Base-by-base conservation (phyloP, 1,140 invertebrate species). In the Drosophila ironensis region DNA sequence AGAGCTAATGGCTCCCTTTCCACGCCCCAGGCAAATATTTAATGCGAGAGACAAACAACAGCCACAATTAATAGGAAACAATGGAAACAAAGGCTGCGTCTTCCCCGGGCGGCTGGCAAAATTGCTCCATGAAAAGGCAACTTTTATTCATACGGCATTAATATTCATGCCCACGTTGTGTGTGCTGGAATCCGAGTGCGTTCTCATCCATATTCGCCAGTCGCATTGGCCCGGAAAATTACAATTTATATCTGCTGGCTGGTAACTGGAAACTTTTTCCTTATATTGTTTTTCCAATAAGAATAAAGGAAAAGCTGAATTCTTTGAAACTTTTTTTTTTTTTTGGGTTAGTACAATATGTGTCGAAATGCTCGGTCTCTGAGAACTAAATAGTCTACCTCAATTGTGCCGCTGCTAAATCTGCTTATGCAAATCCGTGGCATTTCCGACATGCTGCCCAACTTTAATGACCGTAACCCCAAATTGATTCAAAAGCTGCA, bases 171-270 rank as follows among this genome's bases (percentile, higher is more conserved):
- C 51, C 20, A 56, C n/a, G n/a, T n/a, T n/a, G n/a, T 17, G 42
- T 19, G 54, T 16, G 48, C 16, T n/a, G n/a, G 19, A 30, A 35
- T 46, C 6, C 19, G 11, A 19, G 8, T 37, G 12, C n/a, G 33
- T 38, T 20, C 14, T 16, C 27, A 53, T 25, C 17, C 19, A 30
- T 20, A 56, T 37, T 41, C 35, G 28, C 5, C 11, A 5, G 11
- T 8, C 7, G 46, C 41, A 50, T 47, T 45, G 50, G 56, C 16
- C 52, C 59, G 57, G 72, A 84, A 81, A 81, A 77, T 77, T 76
- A 72, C 78, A 81, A 84, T 56, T 77, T 72, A 54, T 51, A 77
- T 77, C 56, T 82, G n/a, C n/a, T n/a, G n/a, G n/a, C n/a, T n/a
- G 41, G 47, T 54, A 69, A 72, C 51, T 25, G n/a, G n/a, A n/a